Evolutionary conservation across 2,797 vertebrate genomes (phyloP).

Genomic region (Heteromormyrus szaboi): DNA sequence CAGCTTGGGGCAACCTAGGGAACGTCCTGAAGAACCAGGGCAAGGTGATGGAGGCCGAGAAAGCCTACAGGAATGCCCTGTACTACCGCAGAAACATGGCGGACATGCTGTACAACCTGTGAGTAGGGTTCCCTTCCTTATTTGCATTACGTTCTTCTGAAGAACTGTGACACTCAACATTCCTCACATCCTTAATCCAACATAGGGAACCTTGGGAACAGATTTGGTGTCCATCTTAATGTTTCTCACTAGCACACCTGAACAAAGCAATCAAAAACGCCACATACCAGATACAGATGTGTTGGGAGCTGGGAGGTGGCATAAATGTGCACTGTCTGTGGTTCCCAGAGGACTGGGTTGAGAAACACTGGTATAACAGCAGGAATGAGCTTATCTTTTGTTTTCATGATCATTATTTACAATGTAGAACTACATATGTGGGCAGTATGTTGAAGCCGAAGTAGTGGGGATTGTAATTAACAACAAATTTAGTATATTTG

Average conservation of each 20-base stretch:
- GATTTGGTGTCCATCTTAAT: not conserved
- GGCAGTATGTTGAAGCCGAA: not conserved
- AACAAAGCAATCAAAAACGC: not conserved
- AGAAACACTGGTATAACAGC: not conserved
- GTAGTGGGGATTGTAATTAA: not conserved
- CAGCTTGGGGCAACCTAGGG: conserved; percentile 99
- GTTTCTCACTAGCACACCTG: not conserved
- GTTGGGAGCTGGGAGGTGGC: not conserved
- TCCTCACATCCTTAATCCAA: not conserved
- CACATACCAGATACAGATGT: not conserved
- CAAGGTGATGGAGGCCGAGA: conserved; percentile 89
- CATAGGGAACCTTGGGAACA: not conserved
- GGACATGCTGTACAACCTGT: conserved; percentile 99
- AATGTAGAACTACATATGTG: not conserved
- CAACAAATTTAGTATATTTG: not conserved
- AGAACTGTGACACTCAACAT: not conserved
- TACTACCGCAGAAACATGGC: conserved; percentile 99
- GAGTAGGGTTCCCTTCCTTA: not conserved
- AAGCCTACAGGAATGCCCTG: conserved; percentile 91
- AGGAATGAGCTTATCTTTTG: not conserved
- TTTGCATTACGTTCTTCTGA: not conserved
- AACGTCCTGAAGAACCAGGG: conserved; percentile 98
- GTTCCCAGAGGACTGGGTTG: not conserved
- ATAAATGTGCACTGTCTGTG: not conserved
- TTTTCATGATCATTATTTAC: not conserved